Evolutionary conservation across 2,888 invertebrate species (phyloP), one percentile per base, ranked within the genome.

Genomic region (Matsumyia berberina): DNA sequence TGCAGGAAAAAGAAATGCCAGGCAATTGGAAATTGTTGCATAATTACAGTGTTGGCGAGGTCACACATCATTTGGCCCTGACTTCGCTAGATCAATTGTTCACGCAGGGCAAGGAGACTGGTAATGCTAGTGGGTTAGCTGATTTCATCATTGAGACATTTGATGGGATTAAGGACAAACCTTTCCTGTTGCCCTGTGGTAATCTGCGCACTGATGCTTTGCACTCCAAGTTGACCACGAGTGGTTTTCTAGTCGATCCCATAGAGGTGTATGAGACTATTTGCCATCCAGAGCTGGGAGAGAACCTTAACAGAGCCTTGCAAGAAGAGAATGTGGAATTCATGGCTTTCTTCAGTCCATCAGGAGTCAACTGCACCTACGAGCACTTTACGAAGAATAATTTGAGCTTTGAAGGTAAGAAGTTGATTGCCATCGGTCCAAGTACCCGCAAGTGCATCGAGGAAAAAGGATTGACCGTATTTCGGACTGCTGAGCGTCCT

Each of bases 291-390:
- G 90, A 91, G 76, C 88, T 94, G 64, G 90, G 89, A 7, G 90
- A 90, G 39, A 89, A 91, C 82, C 92, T 93, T 51, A 90, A 93
- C 24, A 86, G 86, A 1, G 89, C 90, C 1, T 87, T 92, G 0
- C 90, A 92, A 6, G 87, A 92, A 2, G 89, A 90, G 37, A 91
- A 93, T 46, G 91, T 93, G 0, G 93, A 93, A 87, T 93, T 90
- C 88, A 87, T 94, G 39, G 92, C 93, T 1, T 94, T 93, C 89
- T 94, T 94, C 86, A 94, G 94, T 87, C 94, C 94, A 0, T 94
- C 94, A 5, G 94, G 94, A 17, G 91, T 94, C 0, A 92, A 92
- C 67, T 93, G 91, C 87, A 91, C 92, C 0, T 86, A 92, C 39
- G 91, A 92, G 0, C 90, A 92, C 86, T 90, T 94, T 17, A 90